Percentiles rank a stretch among this genome's conserved stretches.
phyloP scores from a whole-genome alignment of 2,888 invertebrate species.

The Tenthredo scrophulariae region DNA sequence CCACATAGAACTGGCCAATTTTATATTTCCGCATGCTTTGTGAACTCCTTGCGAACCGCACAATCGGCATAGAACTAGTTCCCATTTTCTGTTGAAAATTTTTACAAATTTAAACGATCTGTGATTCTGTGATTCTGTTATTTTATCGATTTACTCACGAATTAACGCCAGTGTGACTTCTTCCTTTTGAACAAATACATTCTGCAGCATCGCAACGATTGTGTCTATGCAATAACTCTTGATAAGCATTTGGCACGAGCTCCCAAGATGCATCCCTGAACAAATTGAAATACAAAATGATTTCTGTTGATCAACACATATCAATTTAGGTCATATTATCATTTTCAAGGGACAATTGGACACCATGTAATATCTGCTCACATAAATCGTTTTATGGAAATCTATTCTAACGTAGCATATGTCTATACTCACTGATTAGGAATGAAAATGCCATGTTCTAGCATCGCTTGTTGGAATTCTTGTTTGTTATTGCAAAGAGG shows the following conservation, averaged over 20 bases:
- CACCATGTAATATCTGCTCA: not conserved
- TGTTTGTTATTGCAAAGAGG: conserved; percentile 89
- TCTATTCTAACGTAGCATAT: not conserved
- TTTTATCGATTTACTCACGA: conserved; percentile 70
- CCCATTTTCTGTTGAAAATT: conserved; percentile 77
- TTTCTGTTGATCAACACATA: not conserved
- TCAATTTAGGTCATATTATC: not conserved
- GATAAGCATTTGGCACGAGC: conserved; percentile 86
- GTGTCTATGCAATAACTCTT: conserved; percentile 84
- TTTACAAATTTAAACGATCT: conserved; percentile 34
- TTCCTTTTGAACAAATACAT: conserved; percentile 83
- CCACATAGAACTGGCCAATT: conserved; percentile 75
- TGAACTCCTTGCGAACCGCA: conserved; percentile 82
- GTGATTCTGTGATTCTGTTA: not conserved
- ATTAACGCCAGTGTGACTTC: conserved; percentile 76
- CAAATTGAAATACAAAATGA: conserved; percentile 60
- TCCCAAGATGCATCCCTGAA: conserved; percentile 93
- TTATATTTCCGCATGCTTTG: conserved; percentile 78
- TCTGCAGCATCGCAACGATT: conserved; percentile 81
- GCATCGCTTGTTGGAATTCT: conserved; percentile 82
- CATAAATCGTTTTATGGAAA: not conserved
- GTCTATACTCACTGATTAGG: conserved; percentile 85
- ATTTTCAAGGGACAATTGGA: not conserved
- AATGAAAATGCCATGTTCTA: conserved; percentile 87
- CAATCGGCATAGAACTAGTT: conserved; percentile 79